Base-by-base conservation (phyloP, 2,888 invertebrate species). In the Ophion costatus region DNA sequence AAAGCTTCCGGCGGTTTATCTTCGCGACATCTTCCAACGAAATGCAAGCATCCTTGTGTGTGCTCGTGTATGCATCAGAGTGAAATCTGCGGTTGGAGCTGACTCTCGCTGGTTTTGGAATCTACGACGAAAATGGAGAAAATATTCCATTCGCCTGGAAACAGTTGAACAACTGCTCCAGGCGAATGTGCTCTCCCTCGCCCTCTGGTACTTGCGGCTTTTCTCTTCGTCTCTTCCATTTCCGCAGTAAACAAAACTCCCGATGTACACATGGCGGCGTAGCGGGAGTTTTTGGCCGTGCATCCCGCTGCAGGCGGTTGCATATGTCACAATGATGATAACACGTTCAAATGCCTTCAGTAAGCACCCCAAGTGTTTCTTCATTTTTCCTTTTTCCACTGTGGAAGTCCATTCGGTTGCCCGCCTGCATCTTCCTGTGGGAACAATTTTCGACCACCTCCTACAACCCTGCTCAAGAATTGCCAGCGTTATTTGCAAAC, bases 101-200 rank as follows among this genome's bases (percentile, higher is more conserved):
- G 22, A 74, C 76, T 73, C 67, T 42, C 76, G 63, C 78, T 74
- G 77, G 82, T 83, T 79, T 83, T 83, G 67, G 75, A 88, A 87
- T 87, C 85, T 86, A 81, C 84, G 57, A 74, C 83, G 80, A 86
- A 88, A 86, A 80, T 87, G 80, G 73, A 82, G 86, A 87, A 89
- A 89, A 89, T 91, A 89, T 90, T 91, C 88, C 87, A 89, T 91
- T 88, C 88, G 87, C 82, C 81, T 81, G 76, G 85, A 89, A 89
- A 90, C 66, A 87, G 86, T 76, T 85, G 82, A 83, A 86, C 56
- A 83, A 86, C 56, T 73, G 24, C 63, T 17, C 33, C 71, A 42
- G 63, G 64, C 75, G 74, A 64, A 51, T 57, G 24, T n/a, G 24
- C 38, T 64, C 57, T 56, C 42, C 64, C 38, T 79, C 24, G 56